These are phyloP conservation scores for Catocala fraxini DNA, from an alignment of 2,888 invertebrate genomes.

Conservation along the genomic window DNA sequence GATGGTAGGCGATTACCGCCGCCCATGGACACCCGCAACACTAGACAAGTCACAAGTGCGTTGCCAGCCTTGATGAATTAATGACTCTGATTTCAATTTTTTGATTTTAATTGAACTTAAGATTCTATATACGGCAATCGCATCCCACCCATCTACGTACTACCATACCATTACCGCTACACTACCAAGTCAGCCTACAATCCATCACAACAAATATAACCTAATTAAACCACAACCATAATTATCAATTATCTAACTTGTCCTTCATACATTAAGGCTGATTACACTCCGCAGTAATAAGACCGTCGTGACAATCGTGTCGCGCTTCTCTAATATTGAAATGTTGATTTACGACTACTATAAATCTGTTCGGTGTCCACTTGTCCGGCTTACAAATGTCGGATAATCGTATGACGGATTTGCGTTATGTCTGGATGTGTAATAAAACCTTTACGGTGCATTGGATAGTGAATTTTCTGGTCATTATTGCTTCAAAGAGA, in stretches of 20 bases:
- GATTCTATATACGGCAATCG: too few relatives aligned
- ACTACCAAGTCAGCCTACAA: too few relatives aligned
- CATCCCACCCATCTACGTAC: too few relatives aligned
- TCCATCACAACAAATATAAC: neutral
- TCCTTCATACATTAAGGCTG: slow-evolving; percentile 45
- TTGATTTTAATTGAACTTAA: too few relatives aligned
- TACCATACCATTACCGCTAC: too few relatives aligned
- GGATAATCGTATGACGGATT: slow-evolving; percentile 75
- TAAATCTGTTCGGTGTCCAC: slow-evolving; percentile 78
- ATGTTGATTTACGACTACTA: slow-evolving; percentile 76
- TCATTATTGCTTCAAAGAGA: neutral
- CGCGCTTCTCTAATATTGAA: slow-evolving; percentile 70
- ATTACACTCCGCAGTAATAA: slow-evolving; percentile 44
- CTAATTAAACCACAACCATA: slow-evolving; percentile 12
- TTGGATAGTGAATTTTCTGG: slow-evolving; percentile 7
- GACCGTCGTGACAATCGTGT: slow-evolving; percentile 50
- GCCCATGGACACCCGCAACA: too few relatives aligned
- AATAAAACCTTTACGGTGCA: slow-evolving; percentile 28
- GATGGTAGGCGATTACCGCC: too few relatives aligned
- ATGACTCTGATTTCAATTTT: too few relatives aligned
- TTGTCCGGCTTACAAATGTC: slow-evolving; percentile 74
- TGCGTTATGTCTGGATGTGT: slow-evolving; percentile 40
- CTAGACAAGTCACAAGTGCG: too few relatives aligned
- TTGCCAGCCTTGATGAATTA: too few relatives aligned
- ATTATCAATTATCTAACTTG: slow-evolving; percentile 12